A percentile compares a stretch with the other conserved stretches of the same genome.
phyloP scores from a whole-genome alignment of 1,140 invertebrate species.

The Aphelenchoides avenae region DNA sequence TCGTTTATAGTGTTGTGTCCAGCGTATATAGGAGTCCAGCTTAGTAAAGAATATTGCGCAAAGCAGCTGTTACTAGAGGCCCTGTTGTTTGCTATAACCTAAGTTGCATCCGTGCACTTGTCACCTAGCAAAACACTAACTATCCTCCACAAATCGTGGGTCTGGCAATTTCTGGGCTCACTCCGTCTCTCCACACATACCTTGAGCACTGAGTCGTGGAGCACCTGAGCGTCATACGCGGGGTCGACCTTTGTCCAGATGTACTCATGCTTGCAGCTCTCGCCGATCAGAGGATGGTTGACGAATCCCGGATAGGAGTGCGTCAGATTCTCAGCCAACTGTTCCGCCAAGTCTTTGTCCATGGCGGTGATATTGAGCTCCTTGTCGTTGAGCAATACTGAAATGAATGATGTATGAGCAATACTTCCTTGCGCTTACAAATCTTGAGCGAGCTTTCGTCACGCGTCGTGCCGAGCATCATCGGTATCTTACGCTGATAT shows the following conservation, averaged over 20 bases:
- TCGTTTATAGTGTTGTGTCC: too few species aligned
- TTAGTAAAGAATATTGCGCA: too few species aligned
- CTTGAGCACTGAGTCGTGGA: constrained; percentile 51
- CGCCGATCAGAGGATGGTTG: constrained; percentile 52
- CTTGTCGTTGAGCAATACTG: constrained; percentile 56
- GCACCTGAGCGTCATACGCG: constrained; percentile 31
- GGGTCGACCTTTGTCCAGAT: constrained; percentile 56
- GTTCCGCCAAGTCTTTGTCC: constrained; percentile 37
- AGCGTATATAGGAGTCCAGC: too few species aligned
- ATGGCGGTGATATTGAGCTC: constrained; percentile 47
- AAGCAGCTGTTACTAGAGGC: background rate
- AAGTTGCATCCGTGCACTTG: background rate
- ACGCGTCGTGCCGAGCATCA: constrained; percentile 47
- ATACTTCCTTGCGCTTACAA: constrained; percentile 29
- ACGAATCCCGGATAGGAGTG: constrained; percentile 43
- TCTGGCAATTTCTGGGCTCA: too few species aligned
- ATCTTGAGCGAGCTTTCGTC: constrained; percentile 53
- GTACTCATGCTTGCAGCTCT: constrained; percentile 58
- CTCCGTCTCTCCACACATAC: constrained; percentile 18
- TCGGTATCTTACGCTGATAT: constrained; percentile 49
- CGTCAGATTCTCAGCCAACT: constrained; percentile 52
- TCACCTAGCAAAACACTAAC: background rate
- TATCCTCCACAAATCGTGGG: background rate
- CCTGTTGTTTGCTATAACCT: background rate
- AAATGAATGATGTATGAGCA: constrained; percentile 20